These are phyloP conservation scores for Spilarctia lutea DNA, from an alignment of 2,888 invertebrate genomes.

Conservation along the genomic window DNA sequence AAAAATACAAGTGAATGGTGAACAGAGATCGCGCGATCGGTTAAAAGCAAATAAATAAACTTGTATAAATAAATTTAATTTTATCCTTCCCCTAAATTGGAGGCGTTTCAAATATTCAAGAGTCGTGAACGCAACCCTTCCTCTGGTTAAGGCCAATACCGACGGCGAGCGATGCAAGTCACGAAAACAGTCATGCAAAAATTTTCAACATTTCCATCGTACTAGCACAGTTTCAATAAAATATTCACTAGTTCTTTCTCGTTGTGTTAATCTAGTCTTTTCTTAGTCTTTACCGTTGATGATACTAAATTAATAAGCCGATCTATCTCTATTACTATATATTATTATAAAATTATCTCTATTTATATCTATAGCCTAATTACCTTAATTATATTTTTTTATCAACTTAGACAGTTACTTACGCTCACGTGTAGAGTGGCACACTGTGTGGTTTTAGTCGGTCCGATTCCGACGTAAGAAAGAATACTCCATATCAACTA, in stretches of 20 bases:
- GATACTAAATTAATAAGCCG: neutral
- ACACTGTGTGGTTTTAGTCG: too few relatives aligned
- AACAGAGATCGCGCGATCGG: constrained; percentile 65
- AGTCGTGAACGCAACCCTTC: constrained; percentile 85
- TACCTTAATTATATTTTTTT: neutral
- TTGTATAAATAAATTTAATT: constrained; percentile 85
- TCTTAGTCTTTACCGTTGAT: neutral
- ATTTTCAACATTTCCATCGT: neutral
- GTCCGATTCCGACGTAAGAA: too few relatives aligned
- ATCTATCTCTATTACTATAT: too few relatives aligned
- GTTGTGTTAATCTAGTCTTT: too few relatives aligned
- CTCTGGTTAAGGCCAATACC: constrained; percentile 77
- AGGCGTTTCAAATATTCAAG: constrained; percentile 84
- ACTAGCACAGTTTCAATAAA: neutral
- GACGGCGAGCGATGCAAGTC: constrained; percentile 55
- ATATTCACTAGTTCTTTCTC: too few relatives aligned
- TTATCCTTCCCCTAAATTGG: constrained; percentile 82
- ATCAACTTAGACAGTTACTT: neutral
- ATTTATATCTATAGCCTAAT: neutral
- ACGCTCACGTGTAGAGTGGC: too few relatives aligned
- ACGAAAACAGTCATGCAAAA: constrained; percentile 19
- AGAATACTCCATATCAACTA: neutral
- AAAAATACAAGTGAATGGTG: constrained; percentile 60
- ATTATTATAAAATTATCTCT: too few relatives aligned
- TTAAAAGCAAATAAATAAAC: constrained; percentile 79